Evolutionary conservation across 2,797 vertebrate genomes (phyloP), one percentile per base, ranked within the genome.

Genomic region (Bothrops alternatus): DNA sequence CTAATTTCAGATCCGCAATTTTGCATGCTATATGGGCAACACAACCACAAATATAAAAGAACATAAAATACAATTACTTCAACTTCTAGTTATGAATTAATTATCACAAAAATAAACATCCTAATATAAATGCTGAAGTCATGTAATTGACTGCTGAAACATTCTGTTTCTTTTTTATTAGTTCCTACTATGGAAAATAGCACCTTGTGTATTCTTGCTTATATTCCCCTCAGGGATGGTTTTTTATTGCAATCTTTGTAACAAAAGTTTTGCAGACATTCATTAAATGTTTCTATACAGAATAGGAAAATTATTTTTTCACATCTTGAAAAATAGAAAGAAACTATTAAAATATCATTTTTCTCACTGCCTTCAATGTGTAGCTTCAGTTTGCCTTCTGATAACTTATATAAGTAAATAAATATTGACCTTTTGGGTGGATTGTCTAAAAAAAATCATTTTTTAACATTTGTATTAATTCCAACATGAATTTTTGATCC

Each of bases 181-280:
- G 60, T 93, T 65, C 90, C 95, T 93, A 93, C 94, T 94, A 95
- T 93, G 26, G 90, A 2, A 94, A 94, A 94, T 37, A 5, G 13
- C 65, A 53, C 4, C 26, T 90, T 91, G 3, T 89, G 18, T 94
- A 93, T 1, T 0, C 12, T 57, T 0, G 3, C 11, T 94, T 95
- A 89, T 91, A 56, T 86, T 91, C 55, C 93, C 90, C 88, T 85
- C 82, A 90, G 92, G 92, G 90, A 92, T 93, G 23, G 6, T 92
- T 65, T 89, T 61, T 82, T 82, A 25, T 86, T 28, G 0, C 42
- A 89, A 25, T 88, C 92, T 86, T 91, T 92, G 57, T 63, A 90
- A 28, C 90, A 0, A 90, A 92, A 92, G 87, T 20, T 78, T 90
- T 87, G 0, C 25, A 87, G 91, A 90, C 91, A 3, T 91, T 95